phyloP scores from a whole-genome alignment of 2,113 vertebrate genomes.

The Lycaon pictus region DNA sequence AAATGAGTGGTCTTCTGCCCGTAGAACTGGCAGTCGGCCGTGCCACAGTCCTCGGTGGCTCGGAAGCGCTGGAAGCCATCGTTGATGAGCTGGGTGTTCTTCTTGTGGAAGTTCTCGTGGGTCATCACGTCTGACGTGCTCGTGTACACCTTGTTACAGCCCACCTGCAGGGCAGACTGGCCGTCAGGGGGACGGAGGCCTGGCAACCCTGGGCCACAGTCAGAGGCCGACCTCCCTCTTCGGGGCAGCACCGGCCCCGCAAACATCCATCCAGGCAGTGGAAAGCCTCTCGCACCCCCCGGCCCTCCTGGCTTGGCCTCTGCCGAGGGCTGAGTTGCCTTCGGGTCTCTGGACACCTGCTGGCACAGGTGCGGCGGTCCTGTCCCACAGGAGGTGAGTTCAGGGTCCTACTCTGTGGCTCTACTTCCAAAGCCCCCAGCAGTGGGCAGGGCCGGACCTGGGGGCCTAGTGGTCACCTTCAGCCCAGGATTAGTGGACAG shows the following conservation, averaged over 20 bases:
- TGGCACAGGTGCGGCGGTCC: not conserved
- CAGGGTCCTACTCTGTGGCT: not conserved
- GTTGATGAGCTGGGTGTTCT: constrained; percentile 99
- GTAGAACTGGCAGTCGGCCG: constrained; percentile 97
- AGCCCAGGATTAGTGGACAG: constrained; percentile 19
- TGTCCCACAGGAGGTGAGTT: not conserved
- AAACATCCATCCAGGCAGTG: not conserved
- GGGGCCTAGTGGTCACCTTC: constrained; percentile 28
- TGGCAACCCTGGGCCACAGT: not conserved
- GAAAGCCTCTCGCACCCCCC: no score
- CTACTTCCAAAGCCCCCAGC: not conserved
- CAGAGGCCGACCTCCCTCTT: not conserved
- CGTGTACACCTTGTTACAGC: constrained; percentile 99
- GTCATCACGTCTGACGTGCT: constrained; percentile 99
- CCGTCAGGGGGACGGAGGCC: not conserved
- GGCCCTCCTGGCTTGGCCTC: not conserved
- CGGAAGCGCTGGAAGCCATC: constrained; percentile 99
- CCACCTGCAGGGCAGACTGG: constrained; percentile 90
- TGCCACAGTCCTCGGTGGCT: constrained; percentile 98
- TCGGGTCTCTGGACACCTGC: no score
- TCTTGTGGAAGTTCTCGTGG: constrained; percentile 99
- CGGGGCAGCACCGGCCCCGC: not conserved
- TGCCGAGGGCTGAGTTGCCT: not conserved
- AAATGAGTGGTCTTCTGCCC: constrained; percentile 99
- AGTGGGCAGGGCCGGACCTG: not conserved